Base-by-base conservation (phyloP, 2,113 vertebrate species). In the Cochlearius cochlearius region DNA sequence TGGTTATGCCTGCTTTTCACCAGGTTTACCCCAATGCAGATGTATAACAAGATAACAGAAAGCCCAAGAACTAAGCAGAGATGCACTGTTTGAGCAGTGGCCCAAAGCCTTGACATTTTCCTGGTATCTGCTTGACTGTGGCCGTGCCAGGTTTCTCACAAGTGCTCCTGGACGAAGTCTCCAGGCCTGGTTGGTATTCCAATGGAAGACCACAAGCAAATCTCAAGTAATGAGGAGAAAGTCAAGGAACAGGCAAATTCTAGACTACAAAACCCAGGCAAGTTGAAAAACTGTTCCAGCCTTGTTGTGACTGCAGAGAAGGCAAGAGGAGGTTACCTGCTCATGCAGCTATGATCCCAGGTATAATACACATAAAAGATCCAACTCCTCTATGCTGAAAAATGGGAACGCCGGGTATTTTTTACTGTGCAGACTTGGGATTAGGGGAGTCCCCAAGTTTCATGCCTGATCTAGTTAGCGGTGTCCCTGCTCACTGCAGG, bases 261-360 rank as follows among this genome's bases (percentile, higher is more conserved):
- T 29, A 29, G 15, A 59, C 15, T 56, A 8, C 12, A 41, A 60
- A 45, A 34, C 6, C 7, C 43, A 86, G 10, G 6, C 7, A 75
- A n/a, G 23, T 7, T 58, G 16, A 68, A 45, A 90, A 85, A 30
- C 5, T 34, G 5, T 80, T 85, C 55, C 27, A 56, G 17, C 8
- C 8, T 27, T 67, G 11, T 58, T 88, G 25, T 72, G 30, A 60
- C 73, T 29, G 7, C 47, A 41, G 32, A 67, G n/a, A 77, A 73
- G 32, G 10, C 29, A 49, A 7, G 7, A 71, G 16, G 16, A 69
- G 17, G 25, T 32, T 58, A 52, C 20, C 10, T 56, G 29, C 16
- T 64, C 2, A 1, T 0, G 0, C 26, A 66, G 21, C 14, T 76
- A 23, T 25, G 16, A 5, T 25, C 30, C 21, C 18, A 49, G 13